Conservation (phyloP, 2,888 invertebrate genomes). For the Pseudococcus jackbeardsleyi region DNA sequence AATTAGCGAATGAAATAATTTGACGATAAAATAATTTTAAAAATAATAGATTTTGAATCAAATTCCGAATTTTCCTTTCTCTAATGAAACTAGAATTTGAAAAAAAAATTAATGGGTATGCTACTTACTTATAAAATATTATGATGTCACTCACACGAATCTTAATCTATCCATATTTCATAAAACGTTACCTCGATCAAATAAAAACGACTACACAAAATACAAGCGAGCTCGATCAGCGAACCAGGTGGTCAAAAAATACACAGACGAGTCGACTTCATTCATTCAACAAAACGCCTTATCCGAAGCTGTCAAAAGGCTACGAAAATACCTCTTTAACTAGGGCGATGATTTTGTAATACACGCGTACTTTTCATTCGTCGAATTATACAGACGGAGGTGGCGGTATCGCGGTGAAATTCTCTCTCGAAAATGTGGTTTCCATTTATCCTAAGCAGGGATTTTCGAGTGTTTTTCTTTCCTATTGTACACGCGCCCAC, state of each 20-base stretch:
- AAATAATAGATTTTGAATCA: not conserved
- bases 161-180: not conserved
- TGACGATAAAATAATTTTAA: not conserved
- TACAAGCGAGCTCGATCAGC: not conserved
- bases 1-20: not conserved
- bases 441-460: constrained; percentile 28
- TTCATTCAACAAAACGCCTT: constrained; percentile 21
- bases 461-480: constrained; percentile 55
- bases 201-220: not conserved
- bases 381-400: not conserved
- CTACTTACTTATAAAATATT: not conserved
- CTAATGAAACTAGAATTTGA: no score
- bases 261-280: not conserved
- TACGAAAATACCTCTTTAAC: not conserved
- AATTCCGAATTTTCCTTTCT: not conserved
- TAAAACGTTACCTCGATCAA: not conserved
- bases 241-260: constrained; percentile 17
- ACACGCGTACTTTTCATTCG: constrained; percentile 22
- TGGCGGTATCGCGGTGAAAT: no score
- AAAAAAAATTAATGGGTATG: no score
- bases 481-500: constrained; percentile 46
- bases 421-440: not conserved
- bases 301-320: constrained; percentile 31
- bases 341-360: constrained; percentile 49
- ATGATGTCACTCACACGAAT: not conserved